These are phyloP conservation scores for Eutolmus rufibarbis DNA, from an alignment of 2,888 invertebrate species.

Conservation along the genomic window DNA sequence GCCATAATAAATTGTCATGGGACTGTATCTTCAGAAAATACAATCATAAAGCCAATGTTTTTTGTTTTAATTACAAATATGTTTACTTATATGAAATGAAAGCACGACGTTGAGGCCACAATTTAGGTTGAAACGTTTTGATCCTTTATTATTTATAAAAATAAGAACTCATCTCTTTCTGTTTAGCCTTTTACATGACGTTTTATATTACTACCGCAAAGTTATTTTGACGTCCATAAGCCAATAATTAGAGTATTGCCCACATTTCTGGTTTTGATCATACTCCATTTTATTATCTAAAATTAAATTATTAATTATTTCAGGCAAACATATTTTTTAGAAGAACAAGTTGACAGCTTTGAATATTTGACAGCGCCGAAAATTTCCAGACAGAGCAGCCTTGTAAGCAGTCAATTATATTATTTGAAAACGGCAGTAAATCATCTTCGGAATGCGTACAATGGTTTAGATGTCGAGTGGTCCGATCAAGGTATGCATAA, in stretches of 20 bases:
- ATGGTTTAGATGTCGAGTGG: conserved; percentile 92
- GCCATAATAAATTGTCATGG: too few relatives aligned
- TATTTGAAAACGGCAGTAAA: conserved; percentile 79
- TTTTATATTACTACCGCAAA: too few relatives aligned
- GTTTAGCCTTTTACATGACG: too few relatives aligned
- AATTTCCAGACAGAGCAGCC: conserved; percentile 56
- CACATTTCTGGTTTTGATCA: neutral
- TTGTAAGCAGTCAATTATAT: conserved; percentile 76
- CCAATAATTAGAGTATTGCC: neutral
- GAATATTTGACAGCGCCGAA: conserved; percentile 67
- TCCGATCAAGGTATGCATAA: conserved; percentile 67
- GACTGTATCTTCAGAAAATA: too few relatives aligned
- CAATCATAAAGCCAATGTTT: too few relatives aligned
- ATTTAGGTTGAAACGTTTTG: too few relatives aligned
- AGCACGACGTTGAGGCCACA: too few relatives aligned
- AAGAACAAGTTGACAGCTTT: conserved; percentile 76
- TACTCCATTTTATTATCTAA: neutral
- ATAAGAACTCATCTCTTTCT: too few relatives aligned
- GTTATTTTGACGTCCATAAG: too few relatives aligned
- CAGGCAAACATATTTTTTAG: conserved; percentile 71
- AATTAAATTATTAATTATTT: neutral
- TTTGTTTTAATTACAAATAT: too few relatives aligned
- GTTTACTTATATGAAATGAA: too few relatives aligned
- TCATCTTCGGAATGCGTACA: conserved; percentile 85
- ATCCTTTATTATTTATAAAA: too few relatives aligned